Evolutionary conservation across 2,113 vertebrate species (phyloP).

Genomic region (Prionailurus bengalensis): DNA sequence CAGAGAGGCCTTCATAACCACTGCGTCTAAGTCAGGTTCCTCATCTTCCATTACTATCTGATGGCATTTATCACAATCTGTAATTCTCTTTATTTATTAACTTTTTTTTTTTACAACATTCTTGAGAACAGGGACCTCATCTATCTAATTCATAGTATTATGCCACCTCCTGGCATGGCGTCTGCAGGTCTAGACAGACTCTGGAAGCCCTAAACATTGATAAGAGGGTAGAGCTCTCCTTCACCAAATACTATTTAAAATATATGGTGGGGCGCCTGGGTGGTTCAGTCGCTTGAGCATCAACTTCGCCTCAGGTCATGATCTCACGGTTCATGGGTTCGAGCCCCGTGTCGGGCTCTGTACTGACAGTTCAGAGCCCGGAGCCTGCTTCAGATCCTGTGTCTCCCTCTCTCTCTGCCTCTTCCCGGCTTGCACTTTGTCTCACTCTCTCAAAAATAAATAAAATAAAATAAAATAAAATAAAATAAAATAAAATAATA

Average conservation of each 20-base stretch:
- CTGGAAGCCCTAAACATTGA: background rate
- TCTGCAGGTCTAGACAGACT: background rate
- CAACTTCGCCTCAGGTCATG: too few species aligned
- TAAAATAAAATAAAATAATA: too few species aligned
- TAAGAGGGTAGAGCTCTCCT: background rate
- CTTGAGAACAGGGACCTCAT: background rate
- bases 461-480: too few species aligned
- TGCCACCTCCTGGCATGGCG: background rate
- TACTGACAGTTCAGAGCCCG: too few species aligned
- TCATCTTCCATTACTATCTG: background rate
- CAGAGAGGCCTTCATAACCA: background rate
- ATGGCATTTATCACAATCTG: background rate
- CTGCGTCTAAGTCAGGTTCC: background rate
- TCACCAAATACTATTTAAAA: background rate
- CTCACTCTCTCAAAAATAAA: too few species aligned
- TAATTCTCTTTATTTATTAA: background rate
- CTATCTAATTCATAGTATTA: background rate
- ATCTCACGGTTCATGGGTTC: too few species aligned
- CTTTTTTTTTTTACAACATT: background rate
- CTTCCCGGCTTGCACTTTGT: too few species aligned
- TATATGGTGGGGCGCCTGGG: too few species aligned
- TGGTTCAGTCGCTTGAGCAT: too few species aligned
- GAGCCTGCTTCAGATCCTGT: too few species aligned
- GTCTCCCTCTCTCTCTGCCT: too few species aligned
- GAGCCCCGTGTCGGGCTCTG: too few species aligned